phyloP scores from a whole-genome alignment of 1,140 invertebrate species.

The Rhopalosiphum padi region DNA sequence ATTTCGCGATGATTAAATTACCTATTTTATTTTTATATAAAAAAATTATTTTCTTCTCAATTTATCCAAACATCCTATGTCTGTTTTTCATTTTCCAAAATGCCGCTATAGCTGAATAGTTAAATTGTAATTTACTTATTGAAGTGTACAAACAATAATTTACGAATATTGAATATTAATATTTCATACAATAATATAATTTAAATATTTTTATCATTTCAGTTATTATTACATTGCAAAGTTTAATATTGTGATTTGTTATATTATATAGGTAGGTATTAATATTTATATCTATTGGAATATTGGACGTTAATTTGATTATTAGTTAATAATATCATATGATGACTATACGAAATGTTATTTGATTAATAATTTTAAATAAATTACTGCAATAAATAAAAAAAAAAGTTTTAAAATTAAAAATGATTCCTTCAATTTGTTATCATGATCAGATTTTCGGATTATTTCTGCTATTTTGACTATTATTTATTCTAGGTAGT shows the following conservation, averaged over 20 bases:
- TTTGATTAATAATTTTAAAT: neutral
- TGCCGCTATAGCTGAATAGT: too few species aligned
- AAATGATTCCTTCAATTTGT: neutral
- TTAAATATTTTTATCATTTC: neutral
- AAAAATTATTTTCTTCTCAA: too few species aligned
- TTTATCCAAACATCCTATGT: too few species aligned
- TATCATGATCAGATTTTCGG: neutral
- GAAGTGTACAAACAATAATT: too few species aligned
- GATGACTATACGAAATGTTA: neutral
- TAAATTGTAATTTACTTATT: too few species aligned
- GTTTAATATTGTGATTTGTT: neutral
- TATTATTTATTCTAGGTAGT: neutral
- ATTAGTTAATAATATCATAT: neutral
- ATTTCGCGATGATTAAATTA: too few species aligned
- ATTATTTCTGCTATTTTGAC: neutral
- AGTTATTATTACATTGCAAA: neutral
- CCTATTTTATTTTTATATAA: too few species aligned
- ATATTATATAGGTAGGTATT: neutral
- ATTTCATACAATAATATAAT: too few species aligned
- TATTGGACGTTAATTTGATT: neutral
- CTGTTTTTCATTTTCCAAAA: too few species aligned
- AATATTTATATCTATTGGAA: neutral
- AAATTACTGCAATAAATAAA: neutral
- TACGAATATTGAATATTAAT: too few species aligned
- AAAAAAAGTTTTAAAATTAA: neutral